Conservation (phyloP, 37 sponge, comb jelly and placozoan genomes). For the Amphimedon queenslandica region DNA sequence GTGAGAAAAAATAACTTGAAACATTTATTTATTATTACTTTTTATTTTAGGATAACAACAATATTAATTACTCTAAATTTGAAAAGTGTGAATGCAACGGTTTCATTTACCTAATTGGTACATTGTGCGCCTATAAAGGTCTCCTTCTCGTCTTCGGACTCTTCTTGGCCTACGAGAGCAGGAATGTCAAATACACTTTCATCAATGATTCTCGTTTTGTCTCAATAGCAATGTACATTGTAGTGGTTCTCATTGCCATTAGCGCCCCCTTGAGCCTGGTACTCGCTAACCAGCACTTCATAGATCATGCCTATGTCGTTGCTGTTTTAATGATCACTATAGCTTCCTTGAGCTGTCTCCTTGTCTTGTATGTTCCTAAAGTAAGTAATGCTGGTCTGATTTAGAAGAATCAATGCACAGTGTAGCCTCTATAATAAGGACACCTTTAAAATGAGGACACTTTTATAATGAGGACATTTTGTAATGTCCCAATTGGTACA, state of each 20-base stretch:
- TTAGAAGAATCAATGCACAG: too few species aligned
- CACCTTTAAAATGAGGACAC: too few species aligned
- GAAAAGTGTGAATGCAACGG: conserved; percentile 42
- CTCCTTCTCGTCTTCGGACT: conserved; percentile 70
- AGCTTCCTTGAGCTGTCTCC: conserved; percentile 31
- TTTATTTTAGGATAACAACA: conserved; percentile 6
- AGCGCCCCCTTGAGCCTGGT: conserved; percentile 58
- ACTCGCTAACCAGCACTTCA: conserved; percentile 29
- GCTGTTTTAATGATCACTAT: conserved; percentile 39
- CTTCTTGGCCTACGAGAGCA: conserved; percentile 82
- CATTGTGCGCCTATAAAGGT: conserved; percentile 68
- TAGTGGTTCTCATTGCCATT: conserved; percentile 57
- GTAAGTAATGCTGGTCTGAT: too few species aligned
- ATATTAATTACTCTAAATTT: background rate
- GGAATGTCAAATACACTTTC: conserved; percentile 72
- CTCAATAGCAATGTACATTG: conserved; percentile 60
- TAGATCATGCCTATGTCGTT: conserved; percentile 43
- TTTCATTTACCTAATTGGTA: conserved; percentile 56
- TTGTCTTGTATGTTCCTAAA: conserved; percentile 60
- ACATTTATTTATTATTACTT: background rate
- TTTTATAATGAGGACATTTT: too few species aligned
- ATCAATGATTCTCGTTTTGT: conserved; percentile 70
- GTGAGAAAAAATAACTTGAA: too few species aligned
- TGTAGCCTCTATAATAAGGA: too few species aligned
- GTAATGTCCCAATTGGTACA: too few species aligned